Base-by-base conservation (phyloP, 2,113 vertebrate genomes). In the Osmerus eperlanus region DNA sequence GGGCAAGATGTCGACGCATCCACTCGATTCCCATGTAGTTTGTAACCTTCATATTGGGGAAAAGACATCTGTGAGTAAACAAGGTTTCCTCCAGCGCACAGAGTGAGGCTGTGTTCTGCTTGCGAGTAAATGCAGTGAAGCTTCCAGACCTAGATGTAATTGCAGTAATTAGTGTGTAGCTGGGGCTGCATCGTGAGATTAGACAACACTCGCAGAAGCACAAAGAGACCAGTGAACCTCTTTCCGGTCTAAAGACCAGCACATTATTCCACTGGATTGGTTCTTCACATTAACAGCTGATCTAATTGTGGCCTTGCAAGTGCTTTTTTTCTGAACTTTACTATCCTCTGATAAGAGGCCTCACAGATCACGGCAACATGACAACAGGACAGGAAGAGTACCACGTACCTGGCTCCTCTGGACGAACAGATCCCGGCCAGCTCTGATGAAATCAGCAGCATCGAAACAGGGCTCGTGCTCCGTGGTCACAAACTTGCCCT, bases 381-480 rank as follows among this genome's bases (percentile, higher is more conserved):
- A 47, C 4, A 12, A 9, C 7, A 47, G 41, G 1, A 47, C 7
- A 47, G 41, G 41, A 5, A 12, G 41, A 47, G 41, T 2, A 47
- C 41, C 29, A 28, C 25, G 2, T 86, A 98, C 97, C 95, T 99
- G 97, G 85, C 97, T 99, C 89, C 97, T 95, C 90, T 99, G 97
- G 52, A 92, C 97, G 85, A 99, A 99, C 69, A 99, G 94, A 84
- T 99, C 97, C 84, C 87, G 95, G 78, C 97, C 97, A 72, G 97
- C 97, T 86, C 97, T 91, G 73, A 99, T 99, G 86, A 99, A 99
- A 87, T 99, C 97, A 65, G 97, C 97, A 83, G 97, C 97, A 75
- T 99, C 97, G 71, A 99, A 99, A 78, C 97, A 99, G 3, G 97
- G 97, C 89, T 99, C 97, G 28, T 94, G 92, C 88, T 99, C 97